These are phyloP conservation scores for Oreochromis niloticus DNA, from an alignment of 2,113 vertebrate species.

Conservation along the genomic window DNA sequence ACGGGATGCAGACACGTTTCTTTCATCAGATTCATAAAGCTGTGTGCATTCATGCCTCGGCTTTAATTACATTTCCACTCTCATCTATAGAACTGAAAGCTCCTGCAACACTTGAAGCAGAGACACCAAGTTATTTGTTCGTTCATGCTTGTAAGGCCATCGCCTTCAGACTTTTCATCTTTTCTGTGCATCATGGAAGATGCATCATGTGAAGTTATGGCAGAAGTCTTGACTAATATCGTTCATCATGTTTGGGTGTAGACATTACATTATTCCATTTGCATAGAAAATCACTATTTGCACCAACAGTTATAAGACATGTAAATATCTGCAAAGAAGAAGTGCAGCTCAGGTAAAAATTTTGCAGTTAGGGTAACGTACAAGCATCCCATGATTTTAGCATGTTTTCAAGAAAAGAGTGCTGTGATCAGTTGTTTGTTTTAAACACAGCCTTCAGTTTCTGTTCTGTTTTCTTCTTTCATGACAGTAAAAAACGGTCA, in stretches of 20 bases:
- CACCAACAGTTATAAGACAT: neutral
- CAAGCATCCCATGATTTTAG: neutral
- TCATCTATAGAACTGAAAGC: neutral
- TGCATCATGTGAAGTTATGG: neutral
- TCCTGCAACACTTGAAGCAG: rapidly evolving
- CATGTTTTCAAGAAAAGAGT: neutral
- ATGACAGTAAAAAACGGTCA: neutral
- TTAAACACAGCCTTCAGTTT: rapidly evolving
- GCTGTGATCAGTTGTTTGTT: rapidly evolving
- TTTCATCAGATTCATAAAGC: neutral
- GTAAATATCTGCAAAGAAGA: neutral
- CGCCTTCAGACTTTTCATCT: neutral
- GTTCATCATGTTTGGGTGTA: neutral
- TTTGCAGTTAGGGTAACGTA: neutral
- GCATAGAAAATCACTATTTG: neutral
- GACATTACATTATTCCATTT: neutral
- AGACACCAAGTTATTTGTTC: neutral
- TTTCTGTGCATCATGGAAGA: neutral
- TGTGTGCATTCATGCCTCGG: neutral
- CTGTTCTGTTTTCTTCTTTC: neutral
- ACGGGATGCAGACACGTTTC: rapidly evolving
- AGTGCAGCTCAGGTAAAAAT: rapidly evolving
- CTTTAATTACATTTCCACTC: neutral
- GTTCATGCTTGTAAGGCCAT: neutral
- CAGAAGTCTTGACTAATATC: neutral